Evolutionary conservation across 2,113 vertebrate genomes (phyloP), one percentile per base, ranked within the genome.

Genomic region (Hippocampus comes): DNA sequence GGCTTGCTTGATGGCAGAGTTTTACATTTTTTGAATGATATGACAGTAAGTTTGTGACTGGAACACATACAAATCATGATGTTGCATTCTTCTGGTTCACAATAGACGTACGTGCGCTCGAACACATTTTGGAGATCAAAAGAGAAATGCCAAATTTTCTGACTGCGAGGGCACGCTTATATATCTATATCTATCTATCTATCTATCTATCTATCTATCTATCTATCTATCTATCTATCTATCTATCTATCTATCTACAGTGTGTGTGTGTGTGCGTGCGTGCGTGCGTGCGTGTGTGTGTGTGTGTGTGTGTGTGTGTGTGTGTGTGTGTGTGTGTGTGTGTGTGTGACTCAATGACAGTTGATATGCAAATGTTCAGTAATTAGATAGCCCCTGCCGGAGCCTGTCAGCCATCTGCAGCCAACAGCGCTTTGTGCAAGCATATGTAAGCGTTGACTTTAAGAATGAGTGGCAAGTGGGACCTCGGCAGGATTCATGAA

Each of bases 291-390:
- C n/a, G n/a, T n/a, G n/a, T n/a, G n/a, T n/a, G n/a, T n/a, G n/a
- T n/a, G n/a, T n/a, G n/a, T n/a, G n/a, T n/a, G n/a, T n/a, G n/a
- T n/a, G n/a, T n/a, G n/a, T n/a, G n/a, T n/a, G n/a, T 30, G 9
- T 56, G 9, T n/a, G 53, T 56, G 21, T 11, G 10, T 42, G 21
- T 55, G 21, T 20, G 8, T 3, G 7, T 56, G 12, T 27, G 25
- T 57, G 25, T 71, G 66, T 73, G 60, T 67, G 12, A 12, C 11
- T 76, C 71, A 77, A 23, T 72, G 77, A 69, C 82, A 70, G 56
- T 65, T 79, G 76, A 51, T 80, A 81, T 82, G 81, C 77, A 80
- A 83, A 84, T 71, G 68, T 51, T 2, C n/a, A 42, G 70, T 46
- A 74, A 71, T 78, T 15, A 78, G 72, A 72, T 6, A 9, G 70